Evolutionary conservation across 2,797 vertebrate genomes (phyloP), one percentile per base, ranked within the genome.

Genomic region (Anableps anableps): DNA sequence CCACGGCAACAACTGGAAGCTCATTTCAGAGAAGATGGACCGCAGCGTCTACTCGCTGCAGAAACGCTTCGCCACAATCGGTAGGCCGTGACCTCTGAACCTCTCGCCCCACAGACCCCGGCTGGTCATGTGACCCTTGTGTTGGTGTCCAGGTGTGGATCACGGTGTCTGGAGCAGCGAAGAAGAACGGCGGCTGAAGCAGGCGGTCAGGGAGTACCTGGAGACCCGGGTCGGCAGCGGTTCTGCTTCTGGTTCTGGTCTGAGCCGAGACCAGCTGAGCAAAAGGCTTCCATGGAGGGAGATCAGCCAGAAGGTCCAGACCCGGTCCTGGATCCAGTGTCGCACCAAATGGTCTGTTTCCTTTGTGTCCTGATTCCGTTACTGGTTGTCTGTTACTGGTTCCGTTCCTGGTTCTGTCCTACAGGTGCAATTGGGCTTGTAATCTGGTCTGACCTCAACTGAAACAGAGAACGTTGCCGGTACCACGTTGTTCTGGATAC

Each of bases 1-100:
- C 70, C 80, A 96, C 14, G 96, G 96, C 1, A 95, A 93, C 76
- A 38, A 95, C 64, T 96, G 96, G 95, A 87, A 47, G 34, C 75
- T 1, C 3, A 96, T 96, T 64, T 76, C 93, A 0, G 2, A 88
- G 66, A 86, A 92, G 83, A 95, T 93, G 76, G 90, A 83, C n/a
- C 94, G 96, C 48, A 96, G 95, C 41, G 1, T 48, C 0, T 74
- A 31, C 1, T 34, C 95, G 0, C 11, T 96, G 13, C n/a, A 95
- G 89, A 95, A 95, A 75, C 94, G 95, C 26, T 95, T 92, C 38
- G 0, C 43, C 3, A 68, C 70, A 4, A 29, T 92, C 0, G 72
- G 95, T 95, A 81, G 81, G 80, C 17, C n/a, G 38, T 29, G 4
- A 75, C 21, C 62, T 13, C 26, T 72, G 41, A 60, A 2, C 10